Conservation (phyloP, 2,888 invertebrate species). For the Agrochola lota region DNA sequence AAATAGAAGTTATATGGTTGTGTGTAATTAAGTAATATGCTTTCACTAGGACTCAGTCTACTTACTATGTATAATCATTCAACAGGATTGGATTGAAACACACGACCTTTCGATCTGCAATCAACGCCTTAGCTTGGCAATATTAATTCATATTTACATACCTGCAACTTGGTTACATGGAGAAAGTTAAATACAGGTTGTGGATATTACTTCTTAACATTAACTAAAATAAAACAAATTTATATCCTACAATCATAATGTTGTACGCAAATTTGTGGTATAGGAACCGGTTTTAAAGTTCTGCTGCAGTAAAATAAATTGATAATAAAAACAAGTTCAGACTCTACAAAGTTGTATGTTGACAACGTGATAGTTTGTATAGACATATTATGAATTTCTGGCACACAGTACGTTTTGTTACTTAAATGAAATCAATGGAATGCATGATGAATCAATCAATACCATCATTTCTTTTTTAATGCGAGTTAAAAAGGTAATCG, state of each 20-base stretch:
- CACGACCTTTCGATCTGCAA: conserved; percentile 29
- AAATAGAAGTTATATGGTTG: not conserved
- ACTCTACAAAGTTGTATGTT: not conserved
- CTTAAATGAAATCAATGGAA: not conserved
- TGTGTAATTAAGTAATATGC: conserved; percentile 32
- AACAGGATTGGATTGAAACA: conserved; percentile 34
- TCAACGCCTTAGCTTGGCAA: conserved; percentile 37
- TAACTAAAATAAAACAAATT: not conserved
- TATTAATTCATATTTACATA: conserved; percentile 57
- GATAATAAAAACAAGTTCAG: not conserved
- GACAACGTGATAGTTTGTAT: not conserved
- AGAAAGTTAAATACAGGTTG: conserved; percentile 48
- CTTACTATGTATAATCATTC: conserved; percentile 19
- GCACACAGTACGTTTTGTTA: not conserved
- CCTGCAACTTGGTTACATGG: conserved; percentile 11
- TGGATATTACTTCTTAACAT: conserved; percentile 15
- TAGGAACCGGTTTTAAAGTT: conserved; percentile 20
- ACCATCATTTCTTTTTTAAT: not conserved
- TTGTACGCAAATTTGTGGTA: conserved; percentile 5
- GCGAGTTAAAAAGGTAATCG: too few species aligned
- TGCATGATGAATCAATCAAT: not conserved
- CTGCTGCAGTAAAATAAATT: conserved; percentile 8
- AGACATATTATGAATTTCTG: not conserved
- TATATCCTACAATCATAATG: not conserved
- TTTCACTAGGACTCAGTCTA: conserved; percentile 38